Evolutionary conservation across 2,797 vertebrate genomes (phyloP), one percentile per base, ranked within the genome.

Genomic region (Sebastes trivittatus): DNA sequence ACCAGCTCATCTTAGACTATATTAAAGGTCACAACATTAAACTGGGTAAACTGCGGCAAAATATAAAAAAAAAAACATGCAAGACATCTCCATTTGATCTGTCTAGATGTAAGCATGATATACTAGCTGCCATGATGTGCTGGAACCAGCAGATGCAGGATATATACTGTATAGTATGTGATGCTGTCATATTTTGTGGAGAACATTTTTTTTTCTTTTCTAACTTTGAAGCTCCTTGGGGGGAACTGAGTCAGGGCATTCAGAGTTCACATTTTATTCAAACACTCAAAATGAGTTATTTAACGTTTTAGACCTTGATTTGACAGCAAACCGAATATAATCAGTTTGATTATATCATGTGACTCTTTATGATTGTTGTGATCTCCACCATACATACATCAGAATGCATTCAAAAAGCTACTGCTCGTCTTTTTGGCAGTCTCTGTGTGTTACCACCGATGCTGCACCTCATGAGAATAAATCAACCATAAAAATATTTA

Each of bases 401-500:
- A 27, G 4, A 49, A 14, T 54, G 27, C 23, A 23, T 25, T 77
- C 32, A 54, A 58, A 76, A 76, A 62, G 34, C 60, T 25, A 2
- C 69, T 66, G 55, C n/a, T n/a, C 61, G 46, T 25, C 38, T 60
- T 7, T 64, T 77, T 62, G 30, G 30, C 30, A 34, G 22, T 65
- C 7, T 60, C 42, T 46, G 20, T 68, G 11, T 36, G 11, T 61
- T 30, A 68, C 38, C 52, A 77, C 29, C 60, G 59, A 27, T 77
- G 60, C 62, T 81, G 68, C 74, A 81, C 68, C 68, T 73, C 71
- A 42, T 13, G 52, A 30, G 71, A 81, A 63, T 84, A 82, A 88
- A 82, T 81, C 66, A 74, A 16, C 71, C 67, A 59, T 75, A 56
- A 69, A 80, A 83, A 61, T 75, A 86, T 89, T 70, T 86, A 56